Base-by-base conservation (phyloP, 2,113 vertebrate genomes). In the Malurus melanocephalus region DNA sequence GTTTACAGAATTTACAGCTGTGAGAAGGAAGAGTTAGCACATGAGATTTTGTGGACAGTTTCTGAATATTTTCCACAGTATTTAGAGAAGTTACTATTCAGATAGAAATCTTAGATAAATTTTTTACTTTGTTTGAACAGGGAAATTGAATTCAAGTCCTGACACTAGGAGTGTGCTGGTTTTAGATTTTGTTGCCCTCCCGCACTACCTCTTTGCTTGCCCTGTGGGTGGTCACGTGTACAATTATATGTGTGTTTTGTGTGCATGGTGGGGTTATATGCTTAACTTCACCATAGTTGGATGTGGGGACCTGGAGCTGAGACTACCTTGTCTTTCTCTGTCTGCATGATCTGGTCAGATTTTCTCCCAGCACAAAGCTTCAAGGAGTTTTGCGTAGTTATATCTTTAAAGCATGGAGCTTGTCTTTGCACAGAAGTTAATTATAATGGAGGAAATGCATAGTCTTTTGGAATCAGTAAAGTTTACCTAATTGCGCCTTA, bases 211-310 rank as follows among this genome's bases (percentile, higher is more conserved):
- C 27, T 8, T 8, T 27, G 9, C 35, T 35, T 42, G 24, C 16
- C 16, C 33, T 5, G 2, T 62, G 16, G 13, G 23, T 66, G 32
- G 14, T 43, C 8, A 2, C 21, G 19, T 45, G 24, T 55, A 4
- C 30, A 49, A 4, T 62, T 40, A 9, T 9, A 26, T 0, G 0
- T 46, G 4, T 35, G 18, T 48, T 71, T 51, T 55, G 8, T 59
- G 13, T 32, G 3, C 9, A 0, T 10, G 21, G 17, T 60, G 23
- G 14, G 13, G 28, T 16, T 40, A n/a, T 6, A 1, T 38, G 7
- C 35, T 73, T 78, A 45, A 53, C 8, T 5, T 62, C 22, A 10
- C 15, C 30, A 0, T 19, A 15, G 4, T 0, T 79, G 32, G 10
- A 17, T 5, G 0, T 53, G 24, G 12, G 26, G 11, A 46, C 20